Evolutionary conservation across 2,113 vertebrate genomes (phyloP).

Genomic region (Oryzias melastigma): DNA sequence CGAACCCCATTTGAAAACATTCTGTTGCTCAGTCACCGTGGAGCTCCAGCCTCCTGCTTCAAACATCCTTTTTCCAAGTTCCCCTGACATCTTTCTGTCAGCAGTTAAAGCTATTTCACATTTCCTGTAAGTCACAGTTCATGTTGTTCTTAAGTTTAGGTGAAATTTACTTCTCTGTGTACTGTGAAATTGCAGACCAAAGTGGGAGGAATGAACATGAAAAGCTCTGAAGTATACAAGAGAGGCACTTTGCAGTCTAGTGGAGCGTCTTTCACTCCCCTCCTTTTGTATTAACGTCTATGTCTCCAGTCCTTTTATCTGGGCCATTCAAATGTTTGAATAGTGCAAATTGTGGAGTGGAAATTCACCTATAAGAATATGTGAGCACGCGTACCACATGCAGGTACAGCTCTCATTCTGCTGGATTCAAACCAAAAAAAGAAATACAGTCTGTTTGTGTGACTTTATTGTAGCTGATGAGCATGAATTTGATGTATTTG

Average conservation of each 20-base stretch:
- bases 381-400: too few species aligned
- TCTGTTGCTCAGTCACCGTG: not conserved
- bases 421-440: not conserved
- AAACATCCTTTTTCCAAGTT: not conserved
- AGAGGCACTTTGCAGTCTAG: not conserved
- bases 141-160: conserved; percentile 28
- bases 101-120: conserved; percentile 16
- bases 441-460: not conserved
- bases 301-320: conserved; percentile 26
- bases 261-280: conserved; percentile 1
- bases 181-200: conserved; percentile 19
- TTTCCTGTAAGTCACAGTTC: conserved; percentile 16
- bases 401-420: not conserved
- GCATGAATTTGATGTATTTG: too few species aligned
- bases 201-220: conserved; percentile 12
- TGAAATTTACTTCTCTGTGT: conserved; percentile 1
- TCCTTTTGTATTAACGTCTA: conserved; percentile 24
- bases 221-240: conserved; percentile 7
- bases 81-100: not conserved
- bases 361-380: conserved; percentile 23
- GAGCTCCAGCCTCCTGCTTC: not conserved
- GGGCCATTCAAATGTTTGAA: conserved; percentile 31
- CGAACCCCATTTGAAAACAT: too few species aligned
- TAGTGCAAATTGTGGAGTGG: conserved; percentile 30
- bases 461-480: too few species aligned